Base-by-base conservation (phyloP, 1,140 invertebrate species). In the Ericerus pela region DNA sequence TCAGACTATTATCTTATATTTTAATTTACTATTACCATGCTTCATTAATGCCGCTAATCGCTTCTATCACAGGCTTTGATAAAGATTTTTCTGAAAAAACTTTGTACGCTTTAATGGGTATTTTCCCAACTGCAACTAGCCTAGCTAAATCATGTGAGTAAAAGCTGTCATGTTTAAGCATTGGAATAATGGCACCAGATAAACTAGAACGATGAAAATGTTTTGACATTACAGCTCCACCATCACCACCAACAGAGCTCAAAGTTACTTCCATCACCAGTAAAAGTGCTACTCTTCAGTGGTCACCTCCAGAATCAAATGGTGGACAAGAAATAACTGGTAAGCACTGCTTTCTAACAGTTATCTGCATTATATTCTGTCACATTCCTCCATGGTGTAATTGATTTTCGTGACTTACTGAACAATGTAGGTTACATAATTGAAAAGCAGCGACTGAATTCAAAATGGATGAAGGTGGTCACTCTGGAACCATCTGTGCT, bases 381-480 rank as follows among this genome's bases (percentile, higher is more conserved):
- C 30, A 10, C n/a, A n/a, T 33, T 33, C 30, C 30, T 33, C n/a
- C n/a, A 33, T 33, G n/a, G 30, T 10, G 30, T 33, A 33, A 33
- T 8, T 10, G 41, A n/a, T n/a, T 18, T 26, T 55, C 31, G 33
- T 53, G 16, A 38, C 22, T 20, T 59, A 37, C 53, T 31, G 41
- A 51, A 61, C 56, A 53, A 55, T 60, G 3, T 54, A 85, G 85
- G 84, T 55, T 98, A 99, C 70, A 78, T 96, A 26, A 82, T 99
- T 59, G 95, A 99, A 73, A 93, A 84, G 73, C 85, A 81, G 73
- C 76, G 75, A 60, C 77, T 79, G 60, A 79, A 76, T 37, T 79
- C 80, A 28, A 80, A 77, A 63, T 99, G 96, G 95, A 85, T 86
- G 29, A 91, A 91, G 71, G 80, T 94, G 20, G 81, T 81, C 6